Evolutionary conservation across 2,888 invertebrate genomes (phyloP).

Genomic region (Trissolcus japonicus): DNA sequence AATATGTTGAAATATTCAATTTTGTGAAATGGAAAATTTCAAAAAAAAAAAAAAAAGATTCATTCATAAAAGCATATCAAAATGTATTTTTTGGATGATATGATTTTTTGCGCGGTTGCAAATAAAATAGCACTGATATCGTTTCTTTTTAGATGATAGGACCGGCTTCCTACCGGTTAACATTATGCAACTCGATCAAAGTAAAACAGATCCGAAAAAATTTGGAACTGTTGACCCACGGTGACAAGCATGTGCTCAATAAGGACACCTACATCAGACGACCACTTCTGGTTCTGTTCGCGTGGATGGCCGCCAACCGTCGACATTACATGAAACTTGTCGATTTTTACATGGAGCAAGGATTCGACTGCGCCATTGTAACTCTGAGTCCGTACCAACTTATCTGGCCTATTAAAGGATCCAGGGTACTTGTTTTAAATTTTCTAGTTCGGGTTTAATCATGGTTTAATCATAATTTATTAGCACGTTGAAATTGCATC

Average conservation of each 20-base stretch:
- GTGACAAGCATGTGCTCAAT: constrained; percentile 75
- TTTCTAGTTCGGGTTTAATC: background rate
- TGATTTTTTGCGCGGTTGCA: no score
- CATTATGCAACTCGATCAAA: constrained; percentile 81
- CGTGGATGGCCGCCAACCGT: constrained; percentile 90
- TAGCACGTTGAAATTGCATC: background rate
- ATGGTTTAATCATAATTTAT: no score
- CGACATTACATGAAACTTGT: constrained; percentile 91
- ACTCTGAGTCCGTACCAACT: constrained; percentile 90
- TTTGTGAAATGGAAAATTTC: no score
- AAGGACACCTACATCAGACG: constrained; percentile 78
- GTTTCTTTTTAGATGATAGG: constrained; percentile 61
- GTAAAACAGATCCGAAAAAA: constrained; percentile 83
- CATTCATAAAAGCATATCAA: no score
- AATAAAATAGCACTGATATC: no score
- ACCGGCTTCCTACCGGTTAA: constrained; percentile 72
- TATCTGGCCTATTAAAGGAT: constrained; percentile 89
- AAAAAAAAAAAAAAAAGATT: no score
- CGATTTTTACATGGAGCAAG: constrained; percentile 87
- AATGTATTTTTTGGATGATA: no score
- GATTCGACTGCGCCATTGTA: constrained; percentile 90
- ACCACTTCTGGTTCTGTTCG: constrained; percentile 87
- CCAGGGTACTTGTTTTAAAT: constrained; percentile 78
- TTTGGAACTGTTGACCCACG: constrained; percentile 81
- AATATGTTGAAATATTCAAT: no score